Evolutionary conservation across 2,888 invertebrate genomes (phyloP).

Genomic region (Biston stratarius): DNA sequence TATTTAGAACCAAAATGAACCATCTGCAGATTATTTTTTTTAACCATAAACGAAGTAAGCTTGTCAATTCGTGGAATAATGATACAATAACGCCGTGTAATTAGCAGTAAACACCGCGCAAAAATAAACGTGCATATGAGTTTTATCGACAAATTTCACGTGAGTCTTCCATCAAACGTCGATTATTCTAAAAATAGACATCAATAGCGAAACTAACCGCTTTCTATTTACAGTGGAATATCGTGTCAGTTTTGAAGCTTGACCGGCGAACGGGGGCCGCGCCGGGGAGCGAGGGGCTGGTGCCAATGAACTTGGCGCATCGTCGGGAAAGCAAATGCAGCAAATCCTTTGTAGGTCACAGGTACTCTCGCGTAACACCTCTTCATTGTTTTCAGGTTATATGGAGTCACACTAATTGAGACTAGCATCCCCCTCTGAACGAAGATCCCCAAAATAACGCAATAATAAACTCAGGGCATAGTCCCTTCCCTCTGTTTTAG

Average conservation of each 20-base stretch:
- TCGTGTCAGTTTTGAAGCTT: conserved; percentile 74
- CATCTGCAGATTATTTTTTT: conserved; percentile 10
- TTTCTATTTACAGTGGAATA: conserved; percentile 79
- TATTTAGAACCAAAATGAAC: conserved; percentile 4
- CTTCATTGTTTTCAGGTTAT: not conserved
- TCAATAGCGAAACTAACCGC: conserved; percentile 69
- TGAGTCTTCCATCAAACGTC: conserved; percentile 39
- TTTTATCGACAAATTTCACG: conserved; percentile 38
- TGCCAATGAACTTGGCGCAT: conserved; percentile 81
- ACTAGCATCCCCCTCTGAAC: too few species aligned
- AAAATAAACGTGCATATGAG: conserved; percentile 26
- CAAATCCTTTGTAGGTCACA: conserved; percentile 73
- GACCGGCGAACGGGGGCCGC: conserved; percentile 41
- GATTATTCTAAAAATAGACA: conserved; percentile 66
- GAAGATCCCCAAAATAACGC: too few species aligned
- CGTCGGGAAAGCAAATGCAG: conserved; percentile 74
- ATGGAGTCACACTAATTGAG: not conserved
- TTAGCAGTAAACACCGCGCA: conserved; percentile 24
- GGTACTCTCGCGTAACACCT: conserved; percentile 66
- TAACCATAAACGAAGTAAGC: conserved; percentile 19
- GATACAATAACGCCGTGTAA: conserved; percentile 20
- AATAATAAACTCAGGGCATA: too few species aligned
- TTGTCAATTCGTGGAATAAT: conserved; percentile 22
- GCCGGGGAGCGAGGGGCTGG: conserved; percentile 50
- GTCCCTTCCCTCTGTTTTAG: too few species aligned